Conservation (phyloP, 2,113 vertebrate species). For the Hippocampus mohnikei region DNA sequence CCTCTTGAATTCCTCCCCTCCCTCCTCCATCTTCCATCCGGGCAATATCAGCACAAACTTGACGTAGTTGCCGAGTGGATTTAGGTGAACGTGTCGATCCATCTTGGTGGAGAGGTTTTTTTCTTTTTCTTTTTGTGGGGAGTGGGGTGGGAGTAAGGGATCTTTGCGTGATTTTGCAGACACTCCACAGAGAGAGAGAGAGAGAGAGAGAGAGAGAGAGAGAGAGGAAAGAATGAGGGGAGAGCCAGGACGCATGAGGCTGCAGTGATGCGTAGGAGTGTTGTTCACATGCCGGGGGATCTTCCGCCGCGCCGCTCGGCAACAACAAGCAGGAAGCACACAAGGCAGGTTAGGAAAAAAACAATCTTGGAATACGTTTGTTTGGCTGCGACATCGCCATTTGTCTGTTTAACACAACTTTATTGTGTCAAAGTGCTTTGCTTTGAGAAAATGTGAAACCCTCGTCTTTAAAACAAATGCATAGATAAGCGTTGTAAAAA, state of each 20-base stretch:
- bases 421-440: neutral
- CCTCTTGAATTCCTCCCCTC: neutral
- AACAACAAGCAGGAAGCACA: neutral
- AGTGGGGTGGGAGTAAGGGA: neutral
- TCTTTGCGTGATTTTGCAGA: constrained; percentile 28
- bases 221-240: neutral
- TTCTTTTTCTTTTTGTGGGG: too few relatives aligned
- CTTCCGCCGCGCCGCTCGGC: constrained; percentile 43
- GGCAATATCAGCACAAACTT: constrained; percentile 3
- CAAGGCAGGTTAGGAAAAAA: constrained; percentile 6
- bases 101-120: neutral
- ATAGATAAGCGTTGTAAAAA: neutral
- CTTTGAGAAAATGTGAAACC: neutral
- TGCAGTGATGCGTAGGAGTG: constrained; percentile 58
- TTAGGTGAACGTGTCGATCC: constrained; percentile 1
- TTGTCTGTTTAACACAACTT: neutral
- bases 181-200: constrained; percentile 38
- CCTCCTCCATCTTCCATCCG: neutral
- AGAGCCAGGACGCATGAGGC: constrained; percentile 34
- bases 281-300: constrained; percentile 62
- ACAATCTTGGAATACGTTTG: neutral
- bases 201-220: constrained; percentile 31
- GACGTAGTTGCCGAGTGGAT: constrained; percentile 2
- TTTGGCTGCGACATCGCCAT: neutral
- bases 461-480: neutral